These are phyloP conservation scores for Tenebrio molitor DNA, from an alignment of 1,140 invertebrate genomes.

Conservation along the genomic window DNA sequence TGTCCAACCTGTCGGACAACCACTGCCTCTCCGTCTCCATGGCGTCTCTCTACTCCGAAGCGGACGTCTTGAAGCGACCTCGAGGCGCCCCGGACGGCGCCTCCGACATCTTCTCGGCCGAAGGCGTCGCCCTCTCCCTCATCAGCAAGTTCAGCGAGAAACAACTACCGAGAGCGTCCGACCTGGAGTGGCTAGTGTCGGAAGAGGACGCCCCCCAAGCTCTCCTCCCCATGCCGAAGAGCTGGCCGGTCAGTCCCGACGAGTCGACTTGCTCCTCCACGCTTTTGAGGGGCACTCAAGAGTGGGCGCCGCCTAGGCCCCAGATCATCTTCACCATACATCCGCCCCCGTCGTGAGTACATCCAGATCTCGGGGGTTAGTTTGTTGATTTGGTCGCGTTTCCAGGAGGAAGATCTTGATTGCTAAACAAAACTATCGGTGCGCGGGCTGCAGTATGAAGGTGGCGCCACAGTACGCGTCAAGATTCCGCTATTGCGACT, in stretches of 20 bases:
- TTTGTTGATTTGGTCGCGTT: slow-evolving; percentile 62
- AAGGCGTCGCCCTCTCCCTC: slow-evolving; percentile 83
- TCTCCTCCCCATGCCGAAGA: slow-evolving; percentile 82
- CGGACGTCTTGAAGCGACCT: slow-evolving; percentile 66
- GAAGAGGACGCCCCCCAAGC: slow-evolving; percentile 85
- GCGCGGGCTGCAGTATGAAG: slow-evolving; percentile 89
- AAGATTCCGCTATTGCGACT: slow-evolving; percentile 86
- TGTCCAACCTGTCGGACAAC: slow-evolving; percentile 66
- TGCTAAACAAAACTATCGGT: slow-evolving; percentile 84
- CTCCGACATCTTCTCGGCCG: slow-evolving; percentile 75
- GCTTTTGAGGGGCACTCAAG: slow-evolving; percentile 78
- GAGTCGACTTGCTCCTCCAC: slow-evolving; percentile 66
- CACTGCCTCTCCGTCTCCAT: slow-evolving; percentile 73
- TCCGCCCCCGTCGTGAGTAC: slow-evolving; percentile 77
- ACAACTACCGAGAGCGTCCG: slow-evolving; percentile 82
- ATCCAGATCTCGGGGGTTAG: too few relatives aligned
- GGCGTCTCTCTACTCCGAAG: slow-evolving; percentile 75
- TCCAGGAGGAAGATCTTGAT: slow-evolving; percentile 75
- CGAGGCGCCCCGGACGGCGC: slow-evolving; percentile 66
- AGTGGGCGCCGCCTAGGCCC: slow-evolving; percentile 88
- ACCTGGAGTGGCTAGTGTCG: slow-evolving; percentile 87
- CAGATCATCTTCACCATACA: slow-evolving; percentile 90
- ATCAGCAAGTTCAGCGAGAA: slow-evolving; percentile 84
- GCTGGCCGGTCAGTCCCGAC: slow-evolving; percentile 76
- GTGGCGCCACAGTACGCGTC: slow-evolving; percentile 80